Conservation (phyloP, 2,797 vertebrate genomes). For the Rhabdomys pumilio region DNA sequence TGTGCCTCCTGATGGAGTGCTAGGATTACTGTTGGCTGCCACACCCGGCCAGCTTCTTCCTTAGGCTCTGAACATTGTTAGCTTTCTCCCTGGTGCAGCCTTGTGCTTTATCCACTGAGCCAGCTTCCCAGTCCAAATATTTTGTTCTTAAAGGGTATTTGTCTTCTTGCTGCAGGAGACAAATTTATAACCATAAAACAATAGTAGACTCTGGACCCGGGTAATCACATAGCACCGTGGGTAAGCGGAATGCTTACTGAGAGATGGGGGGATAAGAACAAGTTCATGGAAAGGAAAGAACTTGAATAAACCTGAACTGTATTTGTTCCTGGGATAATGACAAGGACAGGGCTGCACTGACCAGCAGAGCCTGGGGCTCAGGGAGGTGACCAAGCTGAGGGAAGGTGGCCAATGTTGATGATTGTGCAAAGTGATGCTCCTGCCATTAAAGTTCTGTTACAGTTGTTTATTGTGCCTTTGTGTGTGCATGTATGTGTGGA, state of each 20-base stretch:
- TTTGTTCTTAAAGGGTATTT: constrained; percentile 36
- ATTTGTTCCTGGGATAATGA: neutral
- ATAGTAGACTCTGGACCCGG: neutral
- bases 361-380: neutral
- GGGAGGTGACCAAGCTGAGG: neutral
- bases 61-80: neutral
- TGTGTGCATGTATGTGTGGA: neutral
- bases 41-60: neutral
- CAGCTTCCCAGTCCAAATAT: neutral
- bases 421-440: neutral
- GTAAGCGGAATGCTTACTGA: neutral
- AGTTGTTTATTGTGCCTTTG: neutral
- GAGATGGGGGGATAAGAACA: neutral
- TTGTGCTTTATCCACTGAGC: neutral
- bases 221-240: neutral
- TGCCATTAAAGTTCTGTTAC: neutral
- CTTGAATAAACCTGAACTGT: neutral
- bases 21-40: neutral
- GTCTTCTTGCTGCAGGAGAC: neutral
- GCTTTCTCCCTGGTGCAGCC: no score
- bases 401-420: neutral
- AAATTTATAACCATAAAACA: neutral
- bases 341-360: neutral
- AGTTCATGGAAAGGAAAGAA: neutral
- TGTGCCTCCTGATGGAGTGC: neutral